Conservation (phyloP, 2,888 invertebrate species). For the Caprella mutica region DNA sequence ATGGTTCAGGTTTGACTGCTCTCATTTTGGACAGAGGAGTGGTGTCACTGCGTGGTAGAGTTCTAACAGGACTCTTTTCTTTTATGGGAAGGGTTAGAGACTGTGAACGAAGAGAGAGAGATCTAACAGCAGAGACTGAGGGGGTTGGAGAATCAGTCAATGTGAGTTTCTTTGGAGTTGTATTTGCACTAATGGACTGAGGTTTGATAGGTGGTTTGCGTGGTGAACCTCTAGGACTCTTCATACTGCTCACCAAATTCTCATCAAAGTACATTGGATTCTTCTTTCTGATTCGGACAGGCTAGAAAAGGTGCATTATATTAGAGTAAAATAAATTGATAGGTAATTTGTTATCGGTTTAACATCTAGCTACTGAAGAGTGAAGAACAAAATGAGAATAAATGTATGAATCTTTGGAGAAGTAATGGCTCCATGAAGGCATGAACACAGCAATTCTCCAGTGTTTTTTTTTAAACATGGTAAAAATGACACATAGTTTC, state of each 20-base stretch:
- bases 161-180: conserved; percentile 34
- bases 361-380: not conserved
- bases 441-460: no score
- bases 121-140: not conserved
- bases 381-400: not conserved
- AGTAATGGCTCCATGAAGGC: no score
- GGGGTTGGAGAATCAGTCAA: conserved; percentile 13
- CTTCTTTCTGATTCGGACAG: conserved; percentile 76
- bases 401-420: not conserved
- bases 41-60: no score
- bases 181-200: no score
- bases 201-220: conserved; percentile 35
- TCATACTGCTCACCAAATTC: conserved; percentile 61
- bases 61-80: not conserved
- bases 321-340: not conserved
- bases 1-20: no score
- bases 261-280: conserved; percentile 82
- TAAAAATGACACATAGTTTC: no score
- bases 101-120: not conserved
- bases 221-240: conserved; percentile 53
- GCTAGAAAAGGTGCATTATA: conserved; percentile 40
- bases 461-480: no score
- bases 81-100: not conserved
- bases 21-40: no score
- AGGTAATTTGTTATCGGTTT: not conserved